Percentiles rank a stretch among this genome's conserved stretches.
Evolutionary conservation across 2,797 vertebrate genomes (phyloP).

Genomic region (Taenioides sp.): DNA sequence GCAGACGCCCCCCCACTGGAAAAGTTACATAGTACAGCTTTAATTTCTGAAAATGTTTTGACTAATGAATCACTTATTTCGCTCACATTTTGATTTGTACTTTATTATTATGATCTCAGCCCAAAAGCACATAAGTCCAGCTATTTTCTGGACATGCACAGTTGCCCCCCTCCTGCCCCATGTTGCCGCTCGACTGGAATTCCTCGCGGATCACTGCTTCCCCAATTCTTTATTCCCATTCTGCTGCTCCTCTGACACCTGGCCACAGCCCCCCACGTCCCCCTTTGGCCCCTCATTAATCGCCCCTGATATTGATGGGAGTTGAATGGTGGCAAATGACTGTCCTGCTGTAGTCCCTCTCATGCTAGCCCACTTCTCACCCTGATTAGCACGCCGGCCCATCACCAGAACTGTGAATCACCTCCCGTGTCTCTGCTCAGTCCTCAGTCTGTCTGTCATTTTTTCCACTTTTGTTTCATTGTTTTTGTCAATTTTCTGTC

Average conservation of each 20-base stretch:
- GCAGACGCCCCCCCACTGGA: too few species aligned
- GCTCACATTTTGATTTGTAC: too few species aligned
- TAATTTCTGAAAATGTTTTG: too few species aligned
- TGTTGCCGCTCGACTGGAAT: slow-evolving; percentile 70
- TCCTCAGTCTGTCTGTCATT: slow-evolving; percentile 28
- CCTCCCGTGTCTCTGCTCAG: slow-evolving; percentile 63
- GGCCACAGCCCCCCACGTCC: slow-evolving; percentile 55
- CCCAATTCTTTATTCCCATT: slow-evolving; percentile 80
- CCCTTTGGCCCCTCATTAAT: slow-evolving; percentile 78
- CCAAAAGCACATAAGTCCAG: neutral
- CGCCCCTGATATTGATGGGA: slow-evolving; percentile 83
- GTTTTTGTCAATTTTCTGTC: slow-evolving; percentile 23
- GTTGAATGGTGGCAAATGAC: slow-evolving; percentile 79
- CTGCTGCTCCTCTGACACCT: slow-evolving; percentile 79
- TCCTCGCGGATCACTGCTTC: slow-evolving; percentile 79
- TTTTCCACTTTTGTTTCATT: slow-evolving; percentile 41
- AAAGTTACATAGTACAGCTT: too few species aligned
- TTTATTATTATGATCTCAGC: too few species aligned
- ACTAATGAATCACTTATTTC: too few species aligned
- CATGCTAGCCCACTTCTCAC: slow-evolving; percentile 55
- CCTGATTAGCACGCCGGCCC: slow-evolving; percentile 78
- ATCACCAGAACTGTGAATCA: slow-evolving; percentile 65
- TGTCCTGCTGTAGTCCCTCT: slow-evolving; percentile 64
- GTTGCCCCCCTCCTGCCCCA: slow-evolving; percentile 35
- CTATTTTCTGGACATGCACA: slow-evolving; percentile 37